Evolutionary conservation across 2,888 invertebrate species (phyloP).

Genomic region (Cyclophora punctaria): DNA sequence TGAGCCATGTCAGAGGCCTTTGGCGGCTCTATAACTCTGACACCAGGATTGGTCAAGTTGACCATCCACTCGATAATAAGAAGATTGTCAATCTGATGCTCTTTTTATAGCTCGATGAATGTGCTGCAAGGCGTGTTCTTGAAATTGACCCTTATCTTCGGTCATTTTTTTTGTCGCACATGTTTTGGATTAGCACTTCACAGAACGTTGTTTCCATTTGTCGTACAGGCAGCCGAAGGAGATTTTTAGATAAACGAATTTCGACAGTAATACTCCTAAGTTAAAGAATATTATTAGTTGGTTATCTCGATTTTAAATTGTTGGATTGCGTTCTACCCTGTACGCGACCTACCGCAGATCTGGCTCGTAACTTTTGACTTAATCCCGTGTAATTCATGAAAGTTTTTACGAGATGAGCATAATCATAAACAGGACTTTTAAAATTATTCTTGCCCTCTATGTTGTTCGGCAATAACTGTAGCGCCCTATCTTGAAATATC

Average conservation of each 20-base stretch:
- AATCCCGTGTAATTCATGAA: conserved; percentile 61
- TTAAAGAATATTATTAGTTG: conserved; percentile 22
- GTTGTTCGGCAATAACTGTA: conserved; percentile 12
- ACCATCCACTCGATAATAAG: too few relatives aligned
- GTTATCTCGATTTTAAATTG: conserved; percentile 12
- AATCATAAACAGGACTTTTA: conserved; percentile 38
- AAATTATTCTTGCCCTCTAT: conserved; percentile 24
- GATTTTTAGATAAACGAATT: conserved; percentile 22
- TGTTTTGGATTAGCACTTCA: conserved; percentile 72
- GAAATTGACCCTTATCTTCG: conserved; percentile 68
- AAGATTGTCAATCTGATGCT: conserved; percentile 67
- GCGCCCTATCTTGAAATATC: background rate
- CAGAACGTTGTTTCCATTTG: conserved; percentile 53
- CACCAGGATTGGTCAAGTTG: too few relatives aligned
- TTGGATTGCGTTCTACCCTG: conserved; percentile 20
- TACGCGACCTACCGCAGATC: conserved; percentile 65
- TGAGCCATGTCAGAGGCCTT: too few relatives aligned
- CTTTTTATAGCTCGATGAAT: conserved; percentile 63
- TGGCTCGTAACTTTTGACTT: conserved; percentile 50
- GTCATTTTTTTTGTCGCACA: conserved; percentile 63
- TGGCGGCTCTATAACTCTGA: too few relatives aligned
- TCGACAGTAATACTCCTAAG: conserved; percentile 15
- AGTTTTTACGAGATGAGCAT: conserved; percentile 53
- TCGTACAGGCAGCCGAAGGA: conserved; percentile 24
- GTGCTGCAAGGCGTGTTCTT: conserved; percentile 56